Evolutionary conservation across 2,113 vertebrate species (phyloP), one percentile per base, ranked within the genome.

Genomic region (Peromyscus californicus): DNA sequence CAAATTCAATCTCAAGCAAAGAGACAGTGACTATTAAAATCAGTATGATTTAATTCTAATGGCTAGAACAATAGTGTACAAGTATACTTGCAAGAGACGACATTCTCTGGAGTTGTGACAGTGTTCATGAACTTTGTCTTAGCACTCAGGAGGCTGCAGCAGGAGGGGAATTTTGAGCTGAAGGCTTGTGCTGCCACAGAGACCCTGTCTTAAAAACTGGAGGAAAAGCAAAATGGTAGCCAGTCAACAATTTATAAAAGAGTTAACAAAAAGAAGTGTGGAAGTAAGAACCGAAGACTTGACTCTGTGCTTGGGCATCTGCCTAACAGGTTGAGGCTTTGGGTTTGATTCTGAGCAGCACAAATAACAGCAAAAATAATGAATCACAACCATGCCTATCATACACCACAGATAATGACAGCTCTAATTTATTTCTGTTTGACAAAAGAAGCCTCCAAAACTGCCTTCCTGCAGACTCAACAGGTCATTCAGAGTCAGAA

Each of bases 381-480:
- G 36, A 36, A 36, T n/a, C 33, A 36, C 36, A 70, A 7, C 1
- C 69, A 36, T 70, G 31, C 13, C 63, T 54, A 45, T 57, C 31
- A 80, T 33, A 82, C 17, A 42, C n/a, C 69, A 48, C 54, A 80
- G 12, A 67, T 63, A 29, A 45, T 88, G 80, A 76, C 33, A 85
- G 29, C 36, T 85, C 80, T 70, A 89, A 45, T 70, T 87, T 39
- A 90, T 94, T 86, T 97, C 88, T 80, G 83, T 69, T 70, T 92
- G 75, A 92, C 84, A 69, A 85, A 90, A 63, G 2, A 90, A 75
- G 39, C 33, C 90, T 16, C 24, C 17, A 61, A 85, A 88, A 90
- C 48, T 65, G 5, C 1, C 31, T n/a, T 75, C 24, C 69, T 95
- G 57, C 5, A 93, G 39, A 72, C 63, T 90, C 75, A 74, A 69